Conservation (phyloP, 2,888 invertebrate genomes). For the Drosophila eohydei region DNA sequence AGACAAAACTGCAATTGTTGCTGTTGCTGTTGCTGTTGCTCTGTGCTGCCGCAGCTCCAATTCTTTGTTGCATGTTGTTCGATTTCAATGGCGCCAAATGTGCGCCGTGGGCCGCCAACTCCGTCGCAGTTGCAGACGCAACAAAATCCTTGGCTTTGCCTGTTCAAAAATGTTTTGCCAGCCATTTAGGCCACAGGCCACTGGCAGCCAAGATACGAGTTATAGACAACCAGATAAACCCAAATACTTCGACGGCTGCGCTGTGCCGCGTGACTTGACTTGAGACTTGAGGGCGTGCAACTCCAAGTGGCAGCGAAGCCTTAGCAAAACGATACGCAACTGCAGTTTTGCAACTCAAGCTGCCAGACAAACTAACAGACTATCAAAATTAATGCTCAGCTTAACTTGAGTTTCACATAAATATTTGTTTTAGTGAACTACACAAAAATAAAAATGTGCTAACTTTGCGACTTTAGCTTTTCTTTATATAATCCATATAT, state of each 20-base stretch:
- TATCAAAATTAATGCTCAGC: background rate
- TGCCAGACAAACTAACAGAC: background rate
- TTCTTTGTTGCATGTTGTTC: constrained; percentile 71
- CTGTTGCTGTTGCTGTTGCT: constrained; percentile 17
- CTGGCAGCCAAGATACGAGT: constrained; percentile 48
- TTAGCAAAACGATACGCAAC: constrained; percentile 12
- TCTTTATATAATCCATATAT: background rate
- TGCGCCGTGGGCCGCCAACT: constrained; percentile 62
- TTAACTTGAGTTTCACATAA: background rate
- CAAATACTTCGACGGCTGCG: constrained; percentile 46
- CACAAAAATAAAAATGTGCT: background rate
- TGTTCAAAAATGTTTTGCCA: constrained; percentile 48
- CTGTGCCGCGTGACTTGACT: constrained; percentile 41
- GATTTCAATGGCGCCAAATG: constrained; percentile 76
- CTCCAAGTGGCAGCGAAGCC: background rate
- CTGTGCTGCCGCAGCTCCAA: constrained; percentile 48
- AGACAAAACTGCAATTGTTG: constrained; percentile 50
- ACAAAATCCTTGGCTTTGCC: constrained; percentile 63
- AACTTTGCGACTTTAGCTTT: background rate
- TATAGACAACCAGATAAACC: constrained; percentile 60
- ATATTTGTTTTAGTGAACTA: background rate
- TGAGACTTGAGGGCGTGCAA: constrained; percentile 23
- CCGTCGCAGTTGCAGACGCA: constrained; percentile 47
- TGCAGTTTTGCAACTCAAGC: constrained; percentile 2
- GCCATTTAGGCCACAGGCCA: constrained; percentile 67